A percentile compares a stretch with the other conserved stretches of the same genome.
phyloP scores from a whole-genome alignment of 37 sponge, comb jelly and placozoan genomes.

The Chondrosia reniformis region DNA sequence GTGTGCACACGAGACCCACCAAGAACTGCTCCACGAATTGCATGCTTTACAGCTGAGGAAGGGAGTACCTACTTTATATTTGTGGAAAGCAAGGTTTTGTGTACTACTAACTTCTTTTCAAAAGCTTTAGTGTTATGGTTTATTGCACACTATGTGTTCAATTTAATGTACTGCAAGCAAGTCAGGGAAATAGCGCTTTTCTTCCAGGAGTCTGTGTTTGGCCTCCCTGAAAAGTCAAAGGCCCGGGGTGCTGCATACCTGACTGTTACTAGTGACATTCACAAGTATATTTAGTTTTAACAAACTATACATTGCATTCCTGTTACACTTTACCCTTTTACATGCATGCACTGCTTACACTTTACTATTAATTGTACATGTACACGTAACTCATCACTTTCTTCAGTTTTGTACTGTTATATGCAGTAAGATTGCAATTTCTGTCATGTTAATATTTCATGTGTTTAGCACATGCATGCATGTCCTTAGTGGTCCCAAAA shows the following conservation, averaged over 20 bases:
- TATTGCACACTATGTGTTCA: background rate
- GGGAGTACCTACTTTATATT: no score
- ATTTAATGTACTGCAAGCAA: background rate
- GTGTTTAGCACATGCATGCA: background rate
- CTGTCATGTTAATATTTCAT: background rate
- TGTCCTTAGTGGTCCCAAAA: no score
- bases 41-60: background rate
- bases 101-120: background rate
- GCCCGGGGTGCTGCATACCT: background rate
- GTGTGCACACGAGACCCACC: background rate
- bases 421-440: background rate
- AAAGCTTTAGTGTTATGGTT: constrained; percentile 4
- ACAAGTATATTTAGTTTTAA: constrained; percentile 1
- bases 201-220: constrained; percentile 24
- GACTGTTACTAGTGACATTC: constrained; percentile 7
- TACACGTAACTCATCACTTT: no score
- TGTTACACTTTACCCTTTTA: background rate
- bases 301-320: background rate
- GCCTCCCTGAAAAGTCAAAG: background rate
- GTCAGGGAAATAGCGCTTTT: background rate
- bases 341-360: background rate
- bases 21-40: constrained; percentile 7
- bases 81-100: background rate
- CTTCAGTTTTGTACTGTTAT: no score
- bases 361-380: background rate